phyloP scores from a whole-genome alignment of 2,888 invertebrate species.

The Falcaria lacertinaria region DNA sequence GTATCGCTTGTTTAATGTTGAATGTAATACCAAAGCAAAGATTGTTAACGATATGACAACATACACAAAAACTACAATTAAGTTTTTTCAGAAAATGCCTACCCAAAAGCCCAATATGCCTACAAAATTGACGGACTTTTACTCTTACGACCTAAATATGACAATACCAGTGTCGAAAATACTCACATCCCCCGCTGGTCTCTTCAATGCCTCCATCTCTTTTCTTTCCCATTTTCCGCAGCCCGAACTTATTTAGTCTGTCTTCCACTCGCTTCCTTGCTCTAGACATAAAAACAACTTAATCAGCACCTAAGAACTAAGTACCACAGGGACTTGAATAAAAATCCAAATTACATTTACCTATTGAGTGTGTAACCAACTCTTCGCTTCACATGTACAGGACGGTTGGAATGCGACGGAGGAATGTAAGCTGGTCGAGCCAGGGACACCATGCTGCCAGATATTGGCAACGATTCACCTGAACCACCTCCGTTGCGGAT shows the following conservation, averaged over 20 bases:
- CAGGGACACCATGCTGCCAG: slow-evolving; percentile 79
- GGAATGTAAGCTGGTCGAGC: slow-evolving; percentile 56
- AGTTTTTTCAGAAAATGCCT: too few relatives aligned
- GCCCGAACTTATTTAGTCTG: slow-evolving; percentile 89
- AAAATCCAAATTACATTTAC: slow-evolving; percentile 21
- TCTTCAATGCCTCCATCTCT: slow-evolving; percentile 94
- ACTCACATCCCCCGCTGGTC: slow-evolving; percentile 86
- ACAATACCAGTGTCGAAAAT: too few relatives aligned
- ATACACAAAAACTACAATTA: too few relatives aligned
- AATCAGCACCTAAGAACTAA: neutral
- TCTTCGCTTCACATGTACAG: slow-evolving; percentile 57
- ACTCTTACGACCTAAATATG: too few relatives aligned
- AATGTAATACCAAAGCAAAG: too few relatives aligned
- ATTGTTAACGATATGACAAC: too few relatives aligned
- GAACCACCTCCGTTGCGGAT: slow-evolving; percentile 75
- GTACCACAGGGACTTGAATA: neutral
- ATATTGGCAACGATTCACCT: slow-evolving; percentile 71
- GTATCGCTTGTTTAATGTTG: too few relatives aligned
- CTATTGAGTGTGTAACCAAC: slow-evolving; percentile 68
- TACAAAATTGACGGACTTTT: too few relatives aligned
- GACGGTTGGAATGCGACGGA: slow-evolving; percentile 42
- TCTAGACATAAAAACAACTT: slow-evolving; percentile 55
- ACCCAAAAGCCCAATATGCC: too few relatives aligned
- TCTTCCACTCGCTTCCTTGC: slow-evolving; percentile 94
- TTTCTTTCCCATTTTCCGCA: slow-evolving; percentile 91